phyloP scores from a whole-genome alignment of 2,888 invertebrate genomes.

The Acleris holmiana region DNA sequence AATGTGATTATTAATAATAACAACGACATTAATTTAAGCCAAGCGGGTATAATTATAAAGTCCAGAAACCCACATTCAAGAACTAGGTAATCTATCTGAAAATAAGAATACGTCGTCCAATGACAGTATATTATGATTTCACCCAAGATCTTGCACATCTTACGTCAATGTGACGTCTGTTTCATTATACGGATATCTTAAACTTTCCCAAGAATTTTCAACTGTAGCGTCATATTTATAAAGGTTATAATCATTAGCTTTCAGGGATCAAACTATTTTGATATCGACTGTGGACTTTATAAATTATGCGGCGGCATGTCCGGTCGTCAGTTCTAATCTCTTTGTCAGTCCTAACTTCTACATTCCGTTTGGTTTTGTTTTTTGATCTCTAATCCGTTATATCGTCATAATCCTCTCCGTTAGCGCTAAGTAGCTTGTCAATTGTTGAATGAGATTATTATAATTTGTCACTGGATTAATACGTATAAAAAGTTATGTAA shows the following conservation, averaged over 20 bases:
- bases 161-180: slow-evolving; percentile 82
- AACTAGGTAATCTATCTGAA: slow-evolving; percentile 71
- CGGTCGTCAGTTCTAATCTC: slow-evolving; percentile 72
- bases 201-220: slow-evolving; percentile 56
- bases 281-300: slow-evolving; percentile 71
- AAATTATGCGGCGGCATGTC: slow-evolving; percentile 79
- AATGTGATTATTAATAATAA: slow-evolving; percentile 29
- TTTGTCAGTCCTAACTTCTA: slow-evolving; percentile 61
- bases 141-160: slow-evolving; percentile 76
- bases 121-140: slow-evolving; percentile 80
- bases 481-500: slow-evolving; percentile 35
- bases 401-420: slow-evolving; percentile 55
- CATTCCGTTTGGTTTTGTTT: slow-evolving; percentile 59
- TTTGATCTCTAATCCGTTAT: slow-evolving; percentile 59
- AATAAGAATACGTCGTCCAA: slow-evolving; percentile 66
- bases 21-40: slow-evolving; percentile 14
- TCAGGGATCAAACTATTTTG: slow-evolving; percentile 68
- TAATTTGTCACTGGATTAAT: slow-evolving; percentile 30
- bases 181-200: slow-evolving; percentile 70
- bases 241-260: slow-evolving; percentile 59
- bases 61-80: slow-evolving; percentile 42
- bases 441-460: slow-evolving; percentile 56
- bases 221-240: slow-evolving; percentile 57
- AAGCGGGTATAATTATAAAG: slow-evolving; percentile 31
- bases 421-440: slow-evolving; percentile 51